A percentile compares a stretch with the other conserved stretches of the same genome.
Evolutionary conservation across 2,113 vertebrate species (phyloP).

Genomic region (Leucoraja erinaceus): DNA sequence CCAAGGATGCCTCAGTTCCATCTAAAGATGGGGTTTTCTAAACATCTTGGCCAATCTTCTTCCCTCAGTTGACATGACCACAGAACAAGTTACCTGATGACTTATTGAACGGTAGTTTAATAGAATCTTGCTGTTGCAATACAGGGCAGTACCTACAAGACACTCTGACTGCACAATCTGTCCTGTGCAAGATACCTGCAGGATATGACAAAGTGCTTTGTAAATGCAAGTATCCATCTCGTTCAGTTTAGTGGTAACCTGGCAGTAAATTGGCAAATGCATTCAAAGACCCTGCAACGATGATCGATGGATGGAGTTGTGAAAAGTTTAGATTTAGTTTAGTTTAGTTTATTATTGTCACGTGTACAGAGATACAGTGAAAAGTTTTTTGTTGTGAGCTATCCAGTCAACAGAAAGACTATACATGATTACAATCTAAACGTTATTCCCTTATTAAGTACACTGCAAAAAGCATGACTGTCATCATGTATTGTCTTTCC

Average conservation of each 20-base stretch:
- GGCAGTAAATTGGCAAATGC: neutral
- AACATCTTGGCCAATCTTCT: neutral
- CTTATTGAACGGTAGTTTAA: neutral
- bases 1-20: neutral
- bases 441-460: no score
- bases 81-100: neutral
- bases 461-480: no score
- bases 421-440: no score
- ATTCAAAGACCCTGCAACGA: neutral
- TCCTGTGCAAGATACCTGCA: neutral
- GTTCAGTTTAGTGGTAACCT: neutral
- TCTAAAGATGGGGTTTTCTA: neutral
- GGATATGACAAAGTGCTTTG: neutral
- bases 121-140: neutral
- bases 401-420: no score
- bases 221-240: neutral
- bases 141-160: neutral
- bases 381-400: no score
- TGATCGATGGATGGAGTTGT: neutral
- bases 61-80: neutral
- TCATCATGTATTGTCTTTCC: no score
- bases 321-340: neutral
- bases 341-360: no score
- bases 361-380: no score
- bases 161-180: neutral